Conservation (phyloP, 2,888 invertebrate species). For the Parnassius glacialis region DNA sequence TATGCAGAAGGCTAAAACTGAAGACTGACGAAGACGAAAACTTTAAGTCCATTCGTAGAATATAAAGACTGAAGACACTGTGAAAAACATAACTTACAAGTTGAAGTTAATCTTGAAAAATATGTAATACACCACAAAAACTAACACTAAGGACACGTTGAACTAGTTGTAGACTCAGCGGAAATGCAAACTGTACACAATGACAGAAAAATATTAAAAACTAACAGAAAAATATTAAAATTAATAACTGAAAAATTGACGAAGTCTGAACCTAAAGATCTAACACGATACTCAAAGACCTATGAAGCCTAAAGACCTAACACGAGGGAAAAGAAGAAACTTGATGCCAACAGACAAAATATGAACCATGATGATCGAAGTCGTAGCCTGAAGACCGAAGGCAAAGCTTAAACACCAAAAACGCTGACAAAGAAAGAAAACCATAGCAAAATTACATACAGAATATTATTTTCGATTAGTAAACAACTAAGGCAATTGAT, state of each 20-base stretch:
- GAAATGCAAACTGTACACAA: no score
- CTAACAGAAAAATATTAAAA: no score
- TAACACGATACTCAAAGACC: background rate
- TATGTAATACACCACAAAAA: background rate
- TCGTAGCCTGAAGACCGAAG: background rate
- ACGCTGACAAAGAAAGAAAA: background rate
- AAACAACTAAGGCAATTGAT: no score
- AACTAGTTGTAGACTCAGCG: no score
- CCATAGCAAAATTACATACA: no score
- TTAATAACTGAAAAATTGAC: no score
- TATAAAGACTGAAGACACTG: background rate
- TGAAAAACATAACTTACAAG: constrained; percentile 23
- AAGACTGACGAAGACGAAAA: background rate
- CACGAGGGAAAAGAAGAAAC: background rate
- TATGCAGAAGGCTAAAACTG: background rate
- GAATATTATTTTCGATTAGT: no score
- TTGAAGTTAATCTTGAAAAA: background rate
- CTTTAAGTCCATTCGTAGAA: constrained; percentile 15
- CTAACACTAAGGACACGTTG: background rate
- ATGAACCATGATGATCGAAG: background rate
- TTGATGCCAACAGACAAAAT: background rate
- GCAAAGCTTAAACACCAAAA: background rate
- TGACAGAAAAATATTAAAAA: no score
- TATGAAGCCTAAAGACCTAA: constrained; percentile 3
- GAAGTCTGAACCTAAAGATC: background rate